Evolutionary conservation across 2,113 vertebrate species (phyloP).

Genomic region (Megalops atlanticus): DNA sequence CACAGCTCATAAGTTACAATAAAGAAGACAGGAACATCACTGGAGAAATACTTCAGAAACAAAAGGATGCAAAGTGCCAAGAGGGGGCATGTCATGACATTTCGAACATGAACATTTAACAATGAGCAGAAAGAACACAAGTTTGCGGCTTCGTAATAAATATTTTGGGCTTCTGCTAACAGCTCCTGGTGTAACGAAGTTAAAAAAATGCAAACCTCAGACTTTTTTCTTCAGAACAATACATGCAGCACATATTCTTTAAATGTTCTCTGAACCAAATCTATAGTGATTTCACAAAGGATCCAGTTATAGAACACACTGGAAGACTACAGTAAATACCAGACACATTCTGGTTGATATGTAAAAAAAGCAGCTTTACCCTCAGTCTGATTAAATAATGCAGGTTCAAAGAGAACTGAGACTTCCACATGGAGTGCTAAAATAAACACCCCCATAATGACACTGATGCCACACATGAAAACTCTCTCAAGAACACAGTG

Average conservation of each 20-base stretch:
- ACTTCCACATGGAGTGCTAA: conserved; percentile 33
- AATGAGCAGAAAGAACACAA: background rate
- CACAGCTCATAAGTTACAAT: background rate
- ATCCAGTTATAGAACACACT: conserved; percentile 49
- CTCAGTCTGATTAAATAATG: conserved; percentile 63
- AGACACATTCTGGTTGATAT: conserved; percentile 68
- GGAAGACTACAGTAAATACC: conserved; percentile 44
- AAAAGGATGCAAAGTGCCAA: background rate
- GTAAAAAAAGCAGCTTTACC: conserved; percentile 57
- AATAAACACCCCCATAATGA: conserved; percentile 50
- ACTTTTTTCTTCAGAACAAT: conserved; percentile 58
- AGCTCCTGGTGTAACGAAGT: background rate
- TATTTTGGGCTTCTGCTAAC: background rate
- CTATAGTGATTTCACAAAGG: conserved; percentile 59
- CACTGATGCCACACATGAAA: conserved; percentile 21
- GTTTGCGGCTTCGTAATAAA: background rate
- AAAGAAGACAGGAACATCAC: background rate
- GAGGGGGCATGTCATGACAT: background rate
- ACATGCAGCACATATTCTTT: conserved; percentile 61
- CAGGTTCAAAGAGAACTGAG: conserved; percentile 59
- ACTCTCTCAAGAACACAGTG: conserved; percentile 22
- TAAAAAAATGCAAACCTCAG: conserved; percentile 29
- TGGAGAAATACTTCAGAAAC: too few relatives aligned
- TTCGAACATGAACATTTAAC: background rate
- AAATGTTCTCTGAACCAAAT: conserved; percentile 66